phyloP scores from a whole-genome alignment of 2,113 vertebrate species.

The Plotosus lineatus region DNA sequence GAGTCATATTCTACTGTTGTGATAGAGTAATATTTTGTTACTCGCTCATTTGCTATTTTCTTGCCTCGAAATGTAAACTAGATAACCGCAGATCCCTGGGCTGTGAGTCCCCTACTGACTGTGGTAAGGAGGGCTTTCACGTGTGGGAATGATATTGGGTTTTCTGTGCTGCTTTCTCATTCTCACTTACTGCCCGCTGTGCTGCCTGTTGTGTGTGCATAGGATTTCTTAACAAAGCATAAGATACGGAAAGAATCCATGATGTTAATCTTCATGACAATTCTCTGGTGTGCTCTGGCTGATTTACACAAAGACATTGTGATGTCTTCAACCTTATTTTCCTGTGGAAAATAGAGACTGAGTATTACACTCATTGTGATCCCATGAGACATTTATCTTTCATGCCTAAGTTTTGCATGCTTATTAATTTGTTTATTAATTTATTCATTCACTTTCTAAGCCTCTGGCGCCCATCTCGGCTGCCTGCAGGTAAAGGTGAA shows the following conservation, averaged over 20 bases:
- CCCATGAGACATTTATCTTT: not conserved
- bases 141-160: conserved; percentile 35
- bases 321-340: not conserved
- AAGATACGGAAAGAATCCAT: not conserved
- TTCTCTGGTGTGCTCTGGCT: not conserved
- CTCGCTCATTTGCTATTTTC: conserved; percentile 67
- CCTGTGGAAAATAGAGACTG: not conserved
- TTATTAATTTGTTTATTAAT: too few species aligned
- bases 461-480: too few species aligned
- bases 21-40: not conserved
- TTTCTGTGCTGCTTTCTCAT: conserved; percentile 44
- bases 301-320: not conserved
- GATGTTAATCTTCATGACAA: conserved; percentile 6
- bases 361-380: not conserved
- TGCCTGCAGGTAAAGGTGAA: too few species aligned
- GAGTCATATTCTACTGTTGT: conserved; percentile 12
- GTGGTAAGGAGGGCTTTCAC: conserved; percentile 69
- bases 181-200: conserved; percentile 22
- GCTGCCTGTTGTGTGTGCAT: conserved; percentile 12
- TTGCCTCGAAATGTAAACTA: conserved; percentile 69
- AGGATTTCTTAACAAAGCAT: conserved; percentile 13
- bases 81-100: conserved; percentile 71
- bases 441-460: too few species aligned
- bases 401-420: conserved; percentile 6
- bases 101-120: conserved; percentile 74